Evolutionary conservation across 1,140 invertebrate species (phyloP).

Genomic region (Aphaenogaster floridana): DNA sequence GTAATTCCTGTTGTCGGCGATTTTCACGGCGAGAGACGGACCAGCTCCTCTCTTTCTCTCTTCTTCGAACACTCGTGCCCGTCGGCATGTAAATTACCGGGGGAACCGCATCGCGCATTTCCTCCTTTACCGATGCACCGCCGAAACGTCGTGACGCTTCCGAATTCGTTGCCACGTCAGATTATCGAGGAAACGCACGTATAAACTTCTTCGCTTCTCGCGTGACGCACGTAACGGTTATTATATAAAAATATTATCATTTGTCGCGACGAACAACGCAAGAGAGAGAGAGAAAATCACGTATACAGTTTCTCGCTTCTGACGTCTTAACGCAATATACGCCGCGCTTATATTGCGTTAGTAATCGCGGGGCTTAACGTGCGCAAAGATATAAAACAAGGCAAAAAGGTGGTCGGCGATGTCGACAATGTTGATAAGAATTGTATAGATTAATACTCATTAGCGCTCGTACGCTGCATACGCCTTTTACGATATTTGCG

Average conservation of each 20-base stretch:
- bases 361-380: background rate
- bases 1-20: constrained; percentile 63
- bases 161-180: constrained; percentile 3
- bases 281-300: background rate
- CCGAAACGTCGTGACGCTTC: background rate
- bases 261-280: background rate
- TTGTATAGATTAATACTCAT: constrained; percentile 19
- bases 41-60: constrained; percentile 33
- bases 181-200: constrained; percentile 13
- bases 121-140: constrained; percentile 15
- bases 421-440: constrained; percentile 20
- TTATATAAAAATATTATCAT: constrained; percentile 18
- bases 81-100: constrained; percentile 42
- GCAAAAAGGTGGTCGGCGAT: background rate
- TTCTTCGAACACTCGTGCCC: constrained; percentile 18
- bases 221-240: background rate
- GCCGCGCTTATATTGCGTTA: background rate
- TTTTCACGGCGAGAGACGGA: constrained; percentile 56
- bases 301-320: background rate
- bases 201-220: background rate
- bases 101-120: constrained; percentile 13
- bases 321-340: background rate
- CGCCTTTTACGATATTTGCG: constrained; percentile 18
- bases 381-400: background rate
- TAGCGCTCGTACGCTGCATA: background rate